Percentiles rank a stretch among this genome's conserved stretches.
phyloP scores from a whole-genome alignment of 2,888 invertebrate genomes.

The Macrophya alboannulata region DNA sequence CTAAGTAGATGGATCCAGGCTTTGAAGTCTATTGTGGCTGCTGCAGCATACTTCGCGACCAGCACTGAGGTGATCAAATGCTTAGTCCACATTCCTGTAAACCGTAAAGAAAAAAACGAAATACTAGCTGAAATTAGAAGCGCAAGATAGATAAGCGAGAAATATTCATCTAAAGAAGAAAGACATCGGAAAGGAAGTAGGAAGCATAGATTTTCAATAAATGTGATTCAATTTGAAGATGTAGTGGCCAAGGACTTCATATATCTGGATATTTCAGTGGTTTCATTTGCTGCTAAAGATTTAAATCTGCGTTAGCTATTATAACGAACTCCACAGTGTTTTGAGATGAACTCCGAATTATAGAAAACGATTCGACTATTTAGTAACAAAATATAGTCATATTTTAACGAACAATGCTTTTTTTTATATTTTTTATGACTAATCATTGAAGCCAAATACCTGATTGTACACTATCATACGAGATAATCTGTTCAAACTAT shows the following conservation, averaged over 20 bases:
- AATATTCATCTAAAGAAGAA: neutral
- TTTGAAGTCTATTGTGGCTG: constrained; percentile 21
- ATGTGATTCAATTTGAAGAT: neutral
- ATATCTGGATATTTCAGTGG: neutral
- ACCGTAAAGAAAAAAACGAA: constrained; percentile 9
- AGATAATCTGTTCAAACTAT: neutral
- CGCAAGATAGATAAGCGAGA: neutral
- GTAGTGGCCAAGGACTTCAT: neutral
- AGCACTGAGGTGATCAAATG: constrained; percentile 22
- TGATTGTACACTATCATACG: neutral
- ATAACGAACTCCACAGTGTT: neutral
- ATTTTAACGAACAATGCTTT: neutral
- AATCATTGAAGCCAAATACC: neutral
- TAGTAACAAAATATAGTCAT: neutral
- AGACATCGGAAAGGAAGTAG: neutral
- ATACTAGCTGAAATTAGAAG: constrained; percentile 45
- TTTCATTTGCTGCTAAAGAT: neutral
- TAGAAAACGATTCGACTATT: neutral
- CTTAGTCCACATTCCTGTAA: constrained; percentile 50
- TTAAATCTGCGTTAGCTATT: neutral
- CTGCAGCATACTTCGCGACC: constrained; percentile 48
- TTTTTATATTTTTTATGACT: neutral
- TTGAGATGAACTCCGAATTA: neutral
- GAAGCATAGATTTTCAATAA: neutral
- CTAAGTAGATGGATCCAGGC: constrained; percentile 10